Conservation (phyloP, 2,113 vertebrate genomes). For the Leptocoma aspasia region DNA sequence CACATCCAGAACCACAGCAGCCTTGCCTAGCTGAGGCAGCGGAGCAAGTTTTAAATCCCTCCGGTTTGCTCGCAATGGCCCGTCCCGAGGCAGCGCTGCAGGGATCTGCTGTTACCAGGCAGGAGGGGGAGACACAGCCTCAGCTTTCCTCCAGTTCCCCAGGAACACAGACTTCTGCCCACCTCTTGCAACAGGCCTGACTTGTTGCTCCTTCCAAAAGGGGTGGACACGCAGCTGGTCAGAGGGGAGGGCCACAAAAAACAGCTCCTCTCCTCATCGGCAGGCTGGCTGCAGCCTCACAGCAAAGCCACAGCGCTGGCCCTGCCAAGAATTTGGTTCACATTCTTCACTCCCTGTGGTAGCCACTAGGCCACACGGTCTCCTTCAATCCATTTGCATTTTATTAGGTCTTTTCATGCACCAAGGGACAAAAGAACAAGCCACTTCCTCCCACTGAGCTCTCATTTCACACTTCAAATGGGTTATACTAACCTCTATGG, state of each 20-base stretch:
- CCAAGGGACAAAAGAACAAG: conserved; percentile 53
- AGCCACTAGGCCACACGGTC: conserved; percentile 42
- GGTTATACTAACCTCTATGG: conserved; percentile 40
- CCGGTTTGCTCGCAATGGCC: rapidly evolving
- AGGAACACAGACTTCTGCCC: neutral
- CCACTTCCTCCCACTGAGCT: conserved; percentile 47
- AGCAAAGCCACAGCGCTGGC: neutral
- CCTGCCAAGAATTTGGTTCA: neutral
- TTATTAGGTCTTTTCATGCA: conserved; percentile 60
- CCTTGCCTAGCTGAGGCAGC: neutral
- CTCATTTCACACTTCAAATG: conserved; percentile 63
- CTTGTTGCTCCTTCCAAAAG: neutral
- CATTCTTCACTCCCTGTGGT: conserved; percentile 26
- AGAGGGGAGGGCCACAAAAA: neutral
- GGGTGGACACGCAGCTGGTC: neutral
- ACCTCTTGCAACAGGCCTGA: neutral
- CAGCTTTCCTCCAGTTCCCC: neutral
- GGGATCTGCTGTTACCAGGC: conserved; percentile 6
- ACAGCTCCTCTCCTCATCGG: neutral
- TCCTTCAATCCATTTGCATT: conserved; percentile 52
- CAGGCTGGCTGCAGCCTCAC: neutral
- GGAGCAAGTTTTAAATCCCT: neutral
- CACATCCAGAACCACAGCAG: neutral
- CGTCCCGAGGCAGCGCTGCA: neutral
- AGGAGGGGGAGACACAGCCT: conserved; percentile 58